Conservation (phyloP, 2,888 invertebrate genomes). For the Hirtodrosophila trivittata region DNA sequence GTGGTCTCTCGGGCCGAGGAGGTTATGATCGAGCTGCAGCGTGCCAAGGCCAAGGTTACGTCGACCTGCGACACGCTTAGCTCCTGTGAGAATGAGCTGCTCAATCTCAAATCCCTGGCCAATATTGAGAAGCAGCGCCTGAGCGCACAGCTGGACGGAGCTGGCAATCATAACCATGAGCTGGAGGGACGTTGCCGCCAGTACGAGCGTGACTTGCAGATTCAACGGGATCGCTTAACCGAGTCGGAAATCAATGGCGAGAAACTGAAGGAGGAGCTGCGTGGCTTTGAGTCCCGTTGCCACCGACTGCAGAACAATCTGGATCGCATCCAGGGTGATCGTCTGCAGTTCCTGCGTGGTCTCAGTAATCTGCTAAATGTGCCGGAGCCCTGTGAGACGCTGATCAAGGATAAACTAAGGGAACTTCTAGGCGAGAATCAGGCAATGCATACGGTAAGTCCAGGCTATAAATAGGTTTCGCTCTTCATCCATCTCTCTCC, state of each 20-base stretch:
- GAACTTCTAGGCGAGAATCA: constrained; percentile 91
- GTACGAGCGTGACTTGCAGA: constrained; percentile 89
- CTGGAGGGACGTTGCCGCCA: constrained; percentile 90
- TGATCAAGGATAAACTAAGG: constrained; percentile 91
- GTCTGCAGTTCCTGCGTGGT: constrained; percentile 82
- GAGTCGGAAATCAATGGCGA: constrained; percentile 90
- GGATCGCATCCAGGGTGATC: constrained; percentile 83
- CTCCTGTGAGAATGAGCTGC: constrained; percentile 82
- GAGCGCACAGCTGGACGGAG: constrained; percentile 86
- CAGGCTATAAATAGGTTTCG: constrained; percentile 75
- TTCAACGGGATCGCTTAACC: constrained; percentile 89
- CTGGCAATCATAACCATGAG: constrained; percentile 87
- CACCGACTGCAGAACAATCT: constrained; percentile 82
- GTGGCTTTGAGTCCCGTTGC: constrained; percentile 84
- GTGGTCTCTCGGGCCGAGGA: constrained; percentile 91
- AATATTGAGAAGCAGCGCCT: constrained; percentile 89
- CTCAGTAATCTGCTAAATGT: constrained; percentile 85
- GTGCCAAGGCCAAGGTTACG: constrained; percentile 86
- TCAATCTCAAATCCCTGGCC: constrained; percentile 81
- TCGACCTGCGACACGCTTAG: constrained; percentile 84
- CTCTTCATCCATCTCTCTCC: not conserved
- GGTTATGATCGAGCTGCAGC: constrained; percentile 89
- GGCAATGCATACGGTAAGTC: constrained; percentile 89
- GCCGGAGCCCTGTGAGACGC: constrained; percentile 90
- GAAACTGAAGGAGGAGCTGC: constrained; percentile 83